Evolutionary conservation across 2,888 invertebrate species (phyloP).

Genomic region (Dryocosmus kuriphilus): DNA sequence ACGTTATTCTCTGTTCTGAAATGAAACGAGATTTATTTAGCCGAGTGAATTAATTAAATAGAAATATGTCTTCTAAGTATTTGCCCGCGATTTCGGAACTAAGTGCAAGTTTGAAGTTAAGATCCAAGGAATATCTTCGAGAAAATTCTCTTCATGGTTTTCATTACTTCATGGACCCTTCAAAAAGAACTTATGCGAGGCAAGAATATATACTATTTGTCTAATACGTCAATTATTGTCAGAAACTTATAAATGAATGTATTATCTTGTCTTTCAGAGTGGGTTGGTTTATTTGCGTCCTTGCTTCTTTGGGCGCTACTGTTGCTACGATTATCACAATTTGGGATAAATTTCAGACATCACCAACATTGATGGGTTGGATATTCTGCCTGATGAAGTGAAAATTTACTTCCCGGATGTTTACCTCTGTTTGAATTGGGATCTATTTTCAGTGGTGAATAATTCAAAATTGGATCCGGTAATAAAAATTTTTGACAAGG

Average conservation of each 20-base stretch:
- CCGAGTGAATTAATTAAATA: background rate
- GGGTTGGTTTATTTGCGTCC: constrained; percentile 89
- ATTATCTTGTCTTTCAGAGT: constrained; percentile 79
- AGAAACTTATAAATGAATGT: background rate
- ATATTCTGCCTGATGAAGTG: constrained; percentile 67
- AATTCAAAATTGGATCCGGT: background rate
- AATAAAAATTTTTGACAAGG: background rate
- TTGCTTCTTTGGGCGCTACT: constrained; percentile 84
- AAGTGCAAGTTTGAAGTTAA: constrained; percentile 57
- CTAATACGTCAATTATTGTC: background rate
- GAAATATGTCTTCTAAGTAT: constrained; percentile 49
- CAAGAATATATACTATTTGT: constrained; percentile 68
- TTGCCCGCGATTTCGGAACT: constrained; percentile 55
- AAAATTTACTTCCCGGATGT: constrained; percentile 58
- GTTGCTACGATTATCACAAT: constrained; percentile 87
- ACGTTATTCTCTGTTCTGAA: background rate
- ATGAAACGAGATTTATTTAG: background rate
- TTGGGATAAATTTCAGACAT: constrained; percentile 91
- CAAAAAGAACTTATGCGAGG: constrained; percentile 88
- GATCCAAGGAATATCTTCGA: constrained; percentile 64
- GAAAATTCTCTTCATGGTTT: constrained; percentile 85
- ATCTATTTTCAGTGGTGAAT: background rate
- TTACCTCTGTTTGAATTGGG: constrained; percentile 61
- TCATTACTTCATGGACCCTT: constrained; percentile 87
- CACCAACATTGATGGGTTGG: constrained; percentile 88